Evolutionary conservation across 2,797 vertebrate species (phyloP).

Genomic region (Hippopotamyrus pictus): DNA sequence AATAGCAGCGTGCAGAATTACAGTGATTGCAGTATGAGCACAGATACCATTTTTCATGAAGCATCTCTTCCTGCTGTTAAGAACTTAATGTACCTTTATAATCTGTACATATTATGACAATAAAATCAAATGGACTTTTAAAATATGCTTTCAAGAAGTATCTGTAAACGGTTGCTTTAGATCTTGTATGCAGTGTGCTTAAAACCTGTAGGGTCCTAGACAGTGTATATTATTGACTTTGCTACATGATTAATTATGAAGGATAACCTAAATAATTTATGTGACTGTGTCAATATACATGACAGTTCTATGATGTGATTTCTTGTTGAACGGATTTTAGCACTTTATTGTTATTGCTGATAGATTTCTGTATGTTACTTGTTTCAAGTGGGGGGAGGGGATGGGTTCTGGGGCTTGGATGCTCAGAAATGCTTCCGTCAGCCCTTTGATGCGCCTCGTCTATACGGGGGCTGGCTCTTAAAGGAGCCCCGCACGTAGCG

Average conservation of each 20-base stretch:
- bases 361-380: background rate
- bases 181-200: background rate
- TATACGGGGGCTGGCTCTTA: conserved; percentile 25
- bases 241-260: background rate
- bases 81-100: background rate
- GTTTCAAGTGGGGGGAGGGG: background rate
- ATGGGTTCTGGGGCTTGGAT: conserved; percentile 12
- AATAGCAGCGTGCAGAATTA: background rate
- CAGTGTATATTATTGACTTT: background rate
- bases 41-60: background rate
- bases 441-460: conserved; percentile 39
- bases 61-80: background rate
- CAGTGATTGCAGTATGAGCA: background rate
- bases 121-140: background rate
- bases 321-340: background rate
- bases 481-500: conserved; percentile 31
- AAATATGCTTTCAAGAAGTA: background rate
- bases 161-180: background rate
- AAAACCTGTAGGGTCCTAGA: background rate
- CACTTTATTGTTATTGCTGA: conserved; percentile 2
- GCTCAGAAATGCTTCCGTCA: conserved; percentile 28
- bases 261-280: background rate
- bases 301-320: background rate
- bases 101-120: background rate
- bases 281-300: background rate